These are phyloP conservation scores for Amblyopsis rosae DNA, from an alignment of 2,113 vertebrate genomes.

Conservation along the genomic window DNA sequence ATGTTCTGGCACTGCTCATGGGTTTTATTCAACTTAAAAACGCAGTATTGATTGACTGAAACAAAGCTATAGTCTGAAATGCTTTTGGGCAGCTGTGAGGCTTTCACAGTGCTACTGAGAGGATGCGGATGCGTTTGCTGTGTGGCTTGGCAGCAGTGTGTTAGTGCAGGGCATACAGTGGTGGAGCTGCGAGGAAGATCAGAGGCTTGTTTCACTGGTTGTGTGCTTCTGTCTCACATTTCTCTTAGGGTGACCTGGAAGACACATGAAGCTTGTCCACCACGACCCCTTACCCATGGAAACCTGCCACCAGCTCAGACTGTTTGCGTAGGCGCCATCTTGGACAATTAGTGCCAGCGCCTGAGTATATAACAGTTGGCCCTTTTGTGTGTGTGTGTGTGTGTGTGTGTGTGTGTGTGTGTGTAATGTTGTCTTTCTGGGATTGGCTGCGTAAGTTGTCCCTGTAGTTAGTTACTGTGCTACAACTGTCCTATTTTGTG, in stretches of 20 bases:
- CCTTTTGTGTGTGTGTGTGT: background rate
- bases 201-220: background rate
- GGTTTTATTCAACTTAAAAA: too few relatives aligned
- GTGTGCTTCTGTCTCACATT: background rate
- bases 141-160: too few relatives aligned
- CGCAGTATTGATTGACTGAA: too few relatives aligned
- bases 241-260: conserved; percentile 17
- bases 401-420: conserved; percentile 8
- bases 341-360: background rate
- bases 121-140: too few relatives aligned
- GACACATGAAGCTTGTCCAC: conserved; percentile 25
- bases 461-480: too few relatives aligned
- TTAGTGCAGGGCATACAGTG: too few relatives aligned
- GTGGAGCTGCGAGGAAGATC: background rate
- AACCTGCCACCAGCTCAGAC: background rate
- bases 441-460: background rate
- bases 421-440: background rate
- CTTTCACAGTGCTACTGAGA: too few relatives aligned
- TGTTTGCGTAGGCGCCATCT: background rate
- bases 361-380: too few relatives aligned
- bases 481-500: too few relatives aligned
- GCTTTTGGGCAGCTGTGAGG: too few relatives aligned
- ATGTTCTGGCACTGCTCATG: too few relatives aligned
- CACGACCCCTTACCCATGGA: background rate
- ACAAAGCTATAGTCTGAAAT: too few relatives aligned